Base-by-base conservation (phyloP, 1,140 invertebrate genomes). In the Drosophila varians region DNA sequence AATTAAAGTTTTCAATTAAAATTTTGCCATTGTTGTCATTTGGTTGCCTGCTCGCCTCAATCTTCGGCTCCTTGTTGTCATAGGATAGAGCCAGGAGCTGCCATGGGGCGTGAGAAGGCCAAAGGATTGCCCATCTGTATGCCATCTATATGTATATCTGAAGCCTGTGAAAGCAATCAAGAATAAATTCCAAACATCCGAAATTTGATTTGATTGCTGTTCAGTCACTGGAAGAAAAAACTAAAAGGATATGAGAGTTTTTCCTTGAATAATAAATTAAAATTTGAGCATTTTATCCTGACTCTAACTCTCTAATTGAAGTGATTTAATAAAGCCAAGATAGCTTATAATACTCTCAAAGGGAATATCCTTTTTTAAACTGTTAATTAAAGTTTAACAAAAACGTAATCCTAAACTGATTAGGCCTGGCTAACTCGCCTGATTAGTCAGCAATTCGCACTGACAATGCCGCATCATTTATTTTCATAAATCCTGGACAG, bases 1-100 rank as follows among this genome's bases (percentile, higher is more conserved):
- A 87, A 87, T 87, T 87, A 87, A 87, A 87, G 70, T 87, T 87
- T 87, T 87, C 77, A 87, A 87, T 87, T 87, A 87, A 87, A 87
- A 82, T 71, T 80, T 77, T 58, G 69, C 73, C 77, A 62, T 76
- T 80, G 65, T 82, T 87, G 60, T 74, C 54, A 45, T 83, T 82
- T 54, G 53, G 49, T 54, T 68, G 64, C 60, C 60, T 51, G 55
- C 66, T 68, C 42, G 69, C 19, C 66, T 60, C 54, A 25, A 71
- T 61, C 48, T 62, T 72, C 38, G 26, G 28, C 34, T 52, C 46
- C 36, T 62, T 62, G 54, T 71, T 60, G 68, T 61, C 56, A 72
- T 72, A 54, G 69, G 69, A 64, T 64, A 45, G 42, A 48, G 55
- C 49, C 26, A 9, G 40, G 45, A 55, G 14, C 14, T 14, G 31